A percentile compares a stretch with the other conserved stretches of the same genome.
phyloP scores from a whole-genome alignment of 2,113 vertebrate species.

The Melierax canorus region DNA sequence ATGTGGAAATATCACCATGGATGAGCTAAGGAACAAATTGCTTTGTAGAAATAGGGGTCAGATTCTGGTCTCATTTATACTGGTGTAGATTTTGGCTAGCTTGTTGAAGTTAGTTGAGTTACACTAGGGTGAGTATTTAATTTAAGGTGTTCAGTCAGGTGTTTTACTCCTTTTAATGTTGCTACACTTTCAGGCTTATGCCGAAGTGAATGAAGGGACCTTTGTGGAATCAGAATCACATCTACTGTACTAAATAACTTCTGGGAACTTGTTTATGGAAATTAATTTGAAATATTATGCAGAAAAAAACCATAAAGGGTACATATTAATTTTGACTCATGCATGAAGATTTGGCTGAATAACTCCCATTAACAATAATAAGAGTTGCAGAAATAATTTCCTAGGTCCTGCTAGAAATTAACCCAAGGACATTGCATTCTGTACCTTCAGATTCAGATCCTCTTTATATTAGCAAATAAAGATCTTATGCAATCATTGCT shows the following conservation, averaged over 20 bases:
- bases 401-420: neutral
- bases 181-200: neutral
- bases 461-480: neutral
- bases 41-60: neutral
- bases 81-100: neutral
- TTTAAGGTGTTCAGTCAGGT: neutral
- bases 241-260: neutral
- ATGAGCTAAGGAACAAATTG: neutral
- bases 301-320: neutral
- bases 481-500: neutral
- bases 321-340: neutral
- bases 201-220: neutral
- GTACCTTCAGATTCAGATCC: neutral
- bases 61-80: neutral
- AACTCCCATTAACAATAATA: constrained; percentile 22
- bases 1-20: neutral
- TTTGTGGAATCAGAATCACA: neutral
- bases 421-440: neutral
- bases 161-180: neutral
- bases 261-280: constrained; percentile 24
- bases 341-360: constrained; percentile 21
- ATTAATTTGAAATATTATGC: constrained; percentile 32
- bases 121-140: neutral
- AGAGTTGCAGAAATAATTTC: constrained; percentile 28
- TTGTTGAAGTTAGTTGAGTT: neutral